phyloP scores from a whole-genome alignment of 1,140 invertebrate genomes.

The Teleogryllus occipitalis region DNA sequence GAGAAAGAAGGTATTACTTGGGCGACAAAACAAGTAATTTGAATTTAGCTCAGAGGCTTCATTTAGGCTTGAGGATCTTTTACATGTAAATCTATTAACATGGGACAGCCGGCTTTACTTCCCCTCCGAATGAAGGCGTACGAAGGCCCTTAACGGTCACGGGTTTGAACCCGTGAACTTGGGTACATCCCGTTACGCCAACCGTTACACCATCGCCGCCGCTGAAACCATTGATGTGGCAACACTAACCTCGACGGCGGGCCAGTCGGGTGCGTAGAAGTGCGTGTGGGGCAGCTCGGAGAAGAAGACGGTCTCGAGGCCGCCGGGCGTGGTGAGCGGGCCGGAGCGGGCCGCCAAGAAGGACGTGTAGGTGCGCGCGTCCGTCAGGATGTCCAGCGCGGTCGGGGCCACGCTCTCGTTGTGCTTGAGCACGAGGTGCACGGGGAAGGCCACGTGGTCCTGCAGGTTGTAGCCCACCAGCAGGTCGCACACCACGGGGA shows the following conservation, averaged over 20 bases:
- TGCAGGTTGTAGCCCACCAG: constrained; percentile 31
- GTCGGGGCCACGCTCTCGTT: not conserved
- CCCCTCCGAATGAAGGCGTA: too few relatives aligned
- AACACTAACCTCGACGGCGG: not conserved
- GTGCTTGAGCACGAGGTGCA: not conserved
- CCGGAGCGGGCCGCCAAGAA: not conserved
- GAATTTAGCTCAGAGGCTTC: too few relatives aligned
- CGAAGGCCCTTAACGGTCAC: too few relatives aligned
- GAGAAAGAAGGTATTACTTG: too few relatives aligned
- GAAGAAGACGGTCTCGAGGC: not conserved
- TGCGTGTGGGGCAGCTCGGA: not conserved
- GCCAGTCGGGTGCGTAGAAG: not conserved
- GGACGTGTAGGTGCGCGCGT: not conserved
- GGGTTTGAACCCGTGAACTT: too few relatives aligned
- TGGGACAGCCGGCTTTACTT: too few relatives aligned
- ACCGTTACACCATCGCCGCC: too few relatives aligned
- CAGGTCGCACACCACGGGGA: constrained; percentile 16
- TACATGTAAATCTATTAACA: too few relatives aligned
- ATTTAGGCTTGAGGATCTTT: too few relatives aligned
- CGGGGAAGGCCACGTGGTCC: constrained; percentile 7
- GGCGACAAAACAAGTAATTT: too few relatives aligned
- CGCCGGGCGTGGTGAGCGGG: not conserved
- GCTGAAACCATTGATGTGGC: too few relatives aligned
- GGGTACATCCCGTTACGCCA: too few relatives aligned
- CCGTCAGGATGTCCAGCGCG: not conserved